These are phyloP conservation scores for Tachina grossa DNA, from an alignment of 2,888 invertebrate genomes.

Conservation along the genomic window DNA sequence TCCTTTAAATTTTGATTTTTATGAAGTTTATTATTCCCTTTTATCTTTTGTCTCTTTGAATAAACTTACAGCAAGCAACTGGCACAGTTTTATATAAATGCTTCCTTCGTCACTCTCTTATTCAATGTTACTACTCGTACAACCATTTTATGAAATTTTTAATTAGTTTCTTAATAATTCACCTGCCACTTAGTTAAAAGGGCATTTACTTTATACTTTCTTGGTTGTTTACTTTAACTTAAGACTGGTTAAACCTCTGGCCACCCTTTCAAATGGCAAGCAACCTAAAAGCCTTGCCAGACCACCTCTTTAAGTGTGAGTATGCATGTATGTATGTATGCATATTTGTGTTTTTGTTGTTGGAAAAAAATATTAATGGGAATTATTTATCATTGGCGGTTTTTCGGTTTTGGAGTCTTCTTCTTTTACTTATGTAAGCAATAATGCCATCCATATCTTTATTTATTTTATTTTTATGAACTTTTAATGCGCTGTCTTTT, in stretches of 20 bases:
- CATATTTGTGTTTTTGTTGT: not conserved
- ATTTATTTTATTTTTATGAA: slow-evolving; percentile 40
- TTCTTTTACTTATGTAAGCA: slow-evolving; percentile 3
- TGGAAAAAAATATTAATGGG: not conserved
- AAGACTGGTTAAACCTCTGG: slow-evolving; percentile 25
- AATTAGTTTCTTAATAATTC: slow-evolving; percentile 23
- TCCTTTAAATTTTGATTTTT: too few relatives aligned
- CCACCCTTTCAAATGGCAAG: not conserved
- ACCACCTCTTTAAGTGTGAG: not conserved
- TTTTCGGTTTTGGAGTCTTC: not conserved
- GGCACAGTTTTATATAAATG: not conserved
- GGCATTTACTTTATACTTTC: not conserved
- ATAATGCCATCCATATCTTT: slow-evolving; percentile 7
- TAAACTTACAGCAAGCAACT: not conserved
- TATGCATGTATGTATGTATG: too few relatives aligned
- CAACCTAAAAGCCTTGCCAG: not conserved
- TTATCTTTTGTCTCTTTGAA: not conserved
- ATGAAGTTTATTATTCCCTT: not conserved
- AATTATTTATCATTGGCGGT: slow-evolving; percentile 17
- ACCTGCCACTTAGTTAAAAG: slow-evolving; percentile 39
- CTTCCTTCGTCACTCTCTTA: not conserved
- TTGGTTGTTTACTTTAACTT: not conserved
- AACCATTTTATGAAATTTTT: not conserved
- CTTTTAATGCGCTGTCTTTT: not conserved
- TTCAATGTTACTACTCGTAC: not conserved